These are phyloP conservation scores for Chiridota heheva DNA, from an alignment of 35 echinoderm and acorn worm genomes.

Conservation along the genomic window DNA sequence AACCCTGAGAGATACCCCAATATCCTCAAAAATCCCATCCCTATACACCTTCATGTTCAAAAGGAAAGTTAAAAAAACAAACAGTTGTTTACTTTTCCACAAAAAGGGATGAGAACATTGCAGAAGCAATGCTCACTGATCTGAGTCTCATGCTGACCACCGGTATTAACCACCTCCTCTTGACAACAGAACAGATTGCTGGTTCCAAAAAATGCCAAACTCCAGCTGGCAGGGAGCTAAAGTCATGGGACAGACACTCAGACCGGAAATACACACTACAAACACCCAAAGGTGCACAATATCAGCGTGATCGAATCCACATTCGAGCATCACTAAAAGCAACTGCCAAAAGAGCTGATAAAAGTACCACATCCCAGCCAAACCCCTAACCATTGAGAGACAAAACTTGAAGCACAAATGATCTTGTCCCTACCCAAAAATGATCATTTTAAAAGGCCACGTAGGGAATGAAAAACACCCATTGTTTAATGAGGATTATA, in stretches of 20 bases:
- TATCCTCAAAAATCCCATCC: constrained; percentile 26
- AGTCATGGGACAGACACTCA: neutral
- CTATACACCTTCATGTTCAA: constrained; percentile 21
- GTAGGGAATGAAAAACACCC: constrained; percentile 2
- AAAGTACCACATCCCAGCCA: neutral
- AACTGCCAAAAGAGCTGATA: neutral
- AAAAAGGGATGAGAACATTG: constrained; percentile 7
- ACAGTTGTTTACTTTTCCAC: constrained; percentile 26
- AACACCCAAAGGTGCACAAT: neutral
- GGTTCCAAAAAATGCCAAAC: neutral
- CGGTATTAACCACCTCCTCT: neutral
- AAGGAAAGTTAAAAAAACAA: neutral
- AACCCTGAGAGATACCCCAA: constrained; percentile 19
- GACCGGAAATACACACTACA: constrained; percentile 24
- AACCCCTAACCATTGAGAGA: neutral
- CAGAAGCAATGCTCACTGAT: neutral
- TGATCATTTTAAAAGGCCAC: neutral
- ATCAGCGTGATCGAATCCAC: constrained; percentile 32
- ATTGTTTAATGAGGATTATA: neutral
- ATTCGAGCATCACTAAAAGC: constrained; percentile 6
- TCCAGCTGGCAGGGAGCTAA: constrained; percentile 4
- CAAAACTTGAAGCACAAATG: neutral
- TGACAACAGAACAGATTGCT: neutral
- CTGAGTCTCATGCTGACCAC: neutral
- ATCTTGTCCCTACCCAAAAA: neutral